Evolutionary conservation across 2,888 invertebrate genomes (phyloP).

Genomic region (Cacoxenus indagator): DNA sequence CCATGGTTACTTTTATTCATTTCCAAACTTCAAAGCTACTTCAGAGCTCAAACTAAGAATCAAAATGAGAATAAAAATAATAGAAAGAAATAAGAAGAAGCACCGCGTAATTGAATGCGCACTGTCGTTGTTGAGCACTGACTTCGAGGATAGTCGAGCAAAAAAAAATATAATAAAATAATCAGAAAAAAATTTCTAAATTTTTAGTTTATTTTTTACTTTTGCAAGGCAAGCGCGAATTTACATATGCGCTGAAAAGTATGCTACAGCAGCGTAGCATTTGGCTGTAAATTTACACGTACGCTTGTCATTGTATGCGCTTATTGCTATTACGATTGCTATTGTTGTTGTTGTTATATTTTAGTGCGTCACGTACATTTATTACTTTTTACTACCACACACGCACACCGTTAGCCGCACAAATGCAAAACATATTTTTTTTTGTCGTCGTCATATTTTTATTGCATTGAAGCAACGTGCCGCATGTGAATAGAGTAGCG

Average conservation of each 20-base stretch:
- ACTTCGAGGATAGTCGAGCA: background rate
- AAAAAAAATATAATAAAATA: background rate
- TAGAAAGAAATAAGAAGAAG: constrained; percentile 44
- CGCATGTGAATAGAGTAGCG: constrained; percentile 58
- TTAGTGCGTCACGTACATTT: constrained; percentile 62
- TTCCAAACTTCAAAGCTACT: constrained; percentile 58
- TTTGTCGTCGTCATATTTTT: no score
- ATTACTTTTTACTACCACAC: constrained; percentile 55
- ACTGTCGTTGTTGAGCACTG: no score
- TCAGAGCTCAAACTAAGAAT: constrained; percentile 30
- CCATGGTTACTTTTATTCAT: constrained; percentile 62
- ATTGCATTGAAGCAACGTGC: constrained; percentile 61
- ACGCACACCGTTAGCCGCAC: constrained; percentile 27
- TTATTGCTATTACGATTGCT: constrained; percentile 1
- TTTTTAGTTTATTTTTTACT: background rate
- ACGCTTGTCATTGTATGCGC: constrained; percentile 34
- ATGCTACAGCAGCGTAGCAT: constrained; percentile 47
- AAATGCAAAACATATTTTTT: constrained; percentile 56
- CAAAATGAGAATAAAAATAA: constrained; percentile 3
- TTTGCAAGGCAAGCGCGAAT: background rate
- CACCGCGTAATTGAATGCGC: constrained; percentile 40
- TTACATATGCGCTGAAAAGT: constrained; percentile 1
- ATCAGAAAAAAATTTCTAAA: no score
- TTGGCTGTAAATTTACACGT: constrained; percentile 55
- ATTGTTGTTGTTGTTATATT: constrained; percentile 35